Percentiles rank a stretch among this genome's conserved stretches.
These are phyloP conservation scores for Protomyctophum bolini DNA, from an alignment of 2,113 vertebrate genomes.

Conservation along the genomic window DNA sequence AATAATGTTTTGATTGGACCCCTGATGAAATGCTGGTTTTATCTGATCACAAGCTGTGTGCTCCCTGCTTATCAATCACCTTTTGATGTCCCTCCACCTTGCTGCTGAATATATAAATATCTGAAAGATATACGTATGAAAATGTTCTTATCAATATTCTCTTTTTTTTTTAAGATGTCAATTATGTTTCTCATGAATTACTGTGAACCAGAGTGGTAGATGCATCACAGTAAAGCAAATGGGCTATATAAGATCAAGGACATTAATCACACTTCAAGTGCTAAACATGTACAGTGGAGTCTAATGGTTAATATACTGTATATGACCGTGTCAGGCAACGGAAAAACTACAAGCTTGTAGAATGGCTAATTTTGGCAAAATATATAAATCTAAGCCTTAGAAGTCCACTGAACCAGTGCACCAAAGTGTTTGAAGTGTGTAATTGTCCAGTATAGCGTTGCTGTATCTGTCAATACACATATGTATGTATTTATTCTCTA, in stretches of 20 bases:
- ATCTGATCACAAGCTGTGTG: background rate
- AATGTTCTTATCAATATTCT: conserved; percentile 42
- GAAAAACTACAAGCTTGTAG: too few species aligned
- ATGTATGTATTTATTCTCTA: conserved; percentile 26
- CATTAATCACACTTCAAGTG: conserved; percentile 26
- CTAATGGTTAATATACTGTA: too few species aligned
- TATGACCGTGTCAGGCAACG: too few species aligned
- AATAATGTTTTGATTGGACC: background rate
- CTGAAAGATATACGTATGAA: conserved; percentile 8
- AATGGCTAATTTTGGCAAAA: too few species aligned
- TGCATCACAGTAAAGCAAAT: conserved; percentile 41
- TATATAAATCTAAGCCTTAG: background rate
- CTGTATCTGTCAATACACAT: conserved; percentile 13
- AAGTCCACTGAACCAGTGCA: conserved; percentile 10
- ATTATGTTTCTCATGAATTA: conserved; percentile 50
- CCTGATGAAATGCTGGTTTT: background rate
- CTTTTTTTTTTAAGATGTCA: conserved; percentile 46
- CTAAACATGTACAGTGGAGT: conserved; percentile 19
- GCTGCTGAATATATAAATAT: conserved; percentile 49
- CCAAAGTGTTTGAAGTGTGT: conserved; percentile 50
- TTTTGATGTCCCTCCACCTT: conserved; percentile 33
- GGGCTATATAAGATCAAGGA: conserved; percentile 9
- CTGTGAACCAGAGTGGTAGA: conserved; percentile 55
- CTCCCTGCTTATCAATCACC: conserved; percentile 14
- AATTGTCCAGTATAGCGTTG: background rate